Base-by-base conservation (phyloP, 2,113 vertebrate species). In the Pluvialis apricaria region DNA sequence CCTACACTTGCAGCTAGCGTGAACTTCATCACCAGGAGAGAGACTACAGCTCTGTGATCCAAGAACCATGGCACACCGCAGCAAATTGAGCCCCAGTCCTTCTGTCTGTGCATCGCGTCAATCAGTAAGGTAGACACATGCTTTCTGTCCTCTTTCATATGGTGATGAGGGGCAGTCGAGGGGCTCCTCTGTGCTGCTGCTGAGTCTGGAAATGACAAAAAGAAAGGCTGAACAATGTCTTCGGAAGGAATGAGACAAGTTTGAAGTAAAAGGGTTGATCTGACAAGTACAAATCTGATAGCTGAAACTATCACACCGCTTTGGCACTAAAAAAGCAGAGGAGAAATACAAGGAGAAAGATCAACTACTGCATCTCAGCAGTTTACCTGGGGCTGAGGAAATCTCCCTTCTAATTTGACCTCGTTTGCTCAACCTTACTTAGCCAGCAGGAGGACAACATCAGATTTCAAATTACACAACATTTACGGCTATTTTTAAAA, bases 241-340 rank as follows among this genome's bases (percentile, higher is more conserved):
- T 86, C 75, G 83, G 83, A 91, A 93, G 32, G 61, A 90, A 47
- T 44, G 58, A 94, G 70, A 93, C 92, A 91, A 64, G 88, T 89
- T 21, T 95, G 92, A 97, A 95, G 77, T 76, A 88, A 90, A 97
- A 95, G n/a, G 32, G 49, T 76, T 87, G 88, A 93, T 94, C 49
- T 96, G 94, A 96, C 92, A 96, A 76, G 86, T 88, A 95, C 92
- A 97, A 97, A 95, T 92, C 69, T 89, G 88, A 71, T 86, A 92
- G 72, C 82, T 94, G 79, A 92, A 95, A 79, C 86, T 79, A 87
- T 88, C 83, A 83, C 40, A 87, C 12, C 0, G 3, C 57, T 84
- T 93, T 81, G 49, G 61, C 66, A 65, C 31, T 76, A 44, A 93
- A 94, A 90, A 94, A 89, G 28, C 65, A 69, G 34, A 15, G 17